Percentiles rank a stretch among this genome's conserved stretches.
Conservation (phyloP, 2,888 invertebrate genomes). For the Agelastica alni region DNA sequence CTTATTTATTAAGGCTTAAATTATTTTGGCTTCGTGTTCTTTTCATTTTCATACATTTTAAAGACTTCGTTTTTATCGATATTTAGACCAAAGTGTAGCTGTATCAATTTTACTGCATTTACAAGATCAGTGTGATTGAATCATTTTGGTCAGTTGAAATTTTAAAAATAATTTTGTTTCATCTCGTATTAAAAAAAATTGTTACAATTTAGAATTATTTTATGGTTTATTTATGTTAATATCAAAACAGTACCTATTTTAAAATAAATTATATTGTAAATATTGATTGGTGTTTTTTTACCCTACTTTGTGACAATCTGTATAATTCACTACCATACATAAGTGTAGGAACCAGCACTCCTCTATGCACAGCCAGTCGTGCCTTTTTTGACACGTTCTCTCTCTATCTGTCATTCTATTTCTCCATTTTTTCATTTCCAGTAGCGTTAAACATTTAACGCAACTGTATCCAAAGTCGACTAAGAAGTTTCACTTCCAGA, state of each 20-base stretch:
- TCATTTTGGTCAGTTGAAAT: conserved; percentile 8
- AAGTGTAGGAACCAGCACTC: too few relatives aligned
- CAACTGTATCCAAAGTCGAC: too few relatives aligned
- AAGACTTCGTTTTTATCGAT: not conserved
- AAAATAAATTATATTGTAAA: conserved; percentile 34
- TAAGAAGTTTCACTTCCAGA: too few relatives aligned
- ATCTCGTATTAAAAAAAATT: conserved; percentile 12
- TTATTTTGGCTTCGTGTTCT: conserved; percentile 14
- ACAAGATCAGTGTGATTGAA: conserved; percentile 9
- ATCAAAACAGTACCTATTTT: conserved; percentile 24
- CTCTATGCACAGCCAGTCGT: too few relatives aligned
- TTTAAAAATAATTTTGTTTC: conserved; percentile 15
- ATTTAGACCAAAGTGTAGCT: not conserved
- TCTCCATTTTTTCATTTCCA: too few relatives aligned
- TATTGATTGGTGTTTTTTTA: conserved; percentile 7
- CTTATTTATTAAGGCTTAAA: not conserved
- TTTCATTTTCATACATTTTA: not conserved
- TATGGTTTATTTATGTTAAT: conserved; percentile 28
- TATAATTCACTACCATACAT: too few relatives aligned
- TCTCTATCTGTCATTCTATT: too few relatives aligned
- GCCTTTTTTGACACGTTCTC: too few relatives aligned
- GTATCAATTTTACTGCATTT: conserved; percentile 26
- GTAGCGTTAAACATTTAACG: too few relatives aligned
- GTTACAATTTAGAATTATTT: conserved; percentile 23
- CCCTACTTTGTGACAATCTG: too few relatives aligned